Base-by-base conservation (phyloP, 2,888 invertebrate species). In the Galerucella pusilla region DNA sequence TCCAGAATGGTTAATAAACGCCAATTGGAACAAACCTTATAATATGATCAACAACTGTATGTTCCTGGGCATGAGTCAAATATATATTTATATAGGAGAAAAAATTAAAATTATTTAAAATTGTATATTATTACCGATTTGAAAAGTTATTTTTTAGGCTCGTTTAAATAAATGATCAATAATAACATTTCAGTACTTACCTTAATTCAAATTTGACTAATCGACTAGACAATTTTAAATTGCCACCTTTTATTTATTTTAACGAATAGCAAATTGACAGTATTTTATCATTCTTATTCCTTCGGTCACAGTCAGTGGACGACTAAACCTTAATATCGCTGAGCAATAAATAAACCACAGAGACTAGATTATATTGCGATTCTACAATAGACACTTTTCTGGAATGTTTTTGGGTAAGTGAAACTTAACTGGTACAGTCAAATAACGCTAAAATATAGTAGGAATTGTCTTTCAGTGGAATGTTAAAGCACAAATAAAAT, bases 341-440 rank as follows among this genome's bases (percentile, higher is more conserved):
- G 85, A 85, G 85, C 85, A 85, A 85, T 79, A 82, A 85, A 83
- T 79, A 81, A 83, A 81, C 82, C 76, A 80, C 77, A 80, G 84
- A 85, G 85, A 86, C 85, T 86, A 85, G 85, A 85, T 81, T 81
- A 83, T 84, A 85, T 83, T 84, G 82, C 83, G 71, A 71, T 77
- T 73, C 77, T 71, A 72, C 59, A 72, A 69, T 69, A 72, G 54
- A 45, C 59, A 59, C 63, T 75, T 75, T 74, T 74, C 57, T 75
- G 78, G 78, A 78, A 78, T 78, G 78, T 76, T 73, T 65, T 73
- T 45, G 54, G 61, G 68, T 16, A 68, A 73, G 35, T 7, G 12
- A 49, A 75, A 71, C 74, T 73, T 68, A 59, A 61, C 66, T 68
- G 71, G 75, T 68, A 49, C 77, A 71, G 59, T 63, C 28, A 65